Conservation (phyloP, 2,888 invertebrate genomes). For the Nycteola revayana region DNA sequence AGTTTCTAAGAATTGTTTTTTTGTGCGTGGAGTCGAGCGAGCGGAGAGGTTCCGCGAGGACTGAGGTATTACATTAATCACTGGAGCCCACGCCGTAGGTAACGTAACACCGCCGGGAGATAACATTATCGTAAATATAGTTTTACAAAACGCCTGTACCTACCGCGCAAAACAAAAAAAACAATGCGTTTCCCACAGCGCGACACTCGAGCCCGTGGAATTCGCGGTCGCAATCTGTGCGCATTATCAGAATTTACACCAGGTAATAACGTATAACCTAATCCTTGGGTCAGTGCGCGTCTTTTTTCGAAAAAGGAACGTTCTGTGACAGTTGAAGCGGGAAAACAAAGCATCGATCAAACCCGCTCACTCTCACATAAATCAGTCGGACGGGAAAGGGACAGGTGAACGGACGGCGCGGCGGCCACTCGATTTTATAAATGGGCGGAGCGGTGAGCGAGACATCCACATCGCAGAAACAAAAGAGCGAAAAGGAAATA, state of each 20-base stretch:
- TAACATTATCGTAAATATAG: slow-evolving; percentile 78
- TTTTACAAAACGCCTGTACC: slow-evolving; percentile 69
- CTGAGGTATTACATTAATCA: slow-evolving; percentile 66
- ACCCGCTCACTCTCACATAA: slow-evolving; percentile 80
- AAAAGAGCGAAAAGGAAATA: slow-evolving; percentile 78
- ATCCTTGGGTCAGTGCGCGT: slow-evolving; percentile 46
- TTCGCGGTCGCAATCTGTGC: slow-evolving; percentile 62
- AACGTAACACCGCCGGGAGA: slow-evolving; percentile 67
- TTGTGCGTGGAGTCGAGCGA: slow-evolving; percentile 32
- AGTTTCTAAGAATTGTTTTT: slow-evolving; percentile 53
- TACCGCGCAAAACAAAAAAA: slow-evolving; percentile 62
- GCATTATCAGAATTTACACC: slow-evolving; percentile 72
- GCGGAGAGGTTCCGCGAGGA: slow-evolving; percentile 46
- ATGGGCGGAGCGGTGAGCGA: slow-evolving; percentile 78
- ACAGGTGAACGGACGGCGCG: slow-evolving; percentile 73
- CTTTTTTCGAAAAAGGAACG: slow-evolving; percentile 59
- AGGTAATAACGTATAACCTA: slow-evolving; percentile 60
- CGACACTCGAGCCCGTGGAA: slow-evolving; percentile 64
- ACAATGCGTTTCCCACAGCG: slow-evolving; percentile 52
- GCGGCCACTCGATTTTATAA: slow-evolving; percentile 78
- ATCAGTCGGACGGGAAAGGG: slow-evolving; percentile 77
- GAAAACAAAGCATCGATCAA: slow-evolving; percentile 80
- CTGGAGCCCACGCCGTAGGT: slow-evolving; percentile 46
- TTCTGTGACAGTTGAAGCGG: slow-evolving; percentile 61
- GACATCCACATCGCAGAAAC: slow-evolving; percentile 73